Evolutionary conservation across 2,888 invertebrate species (phyloP), one percentile per base, ranked within the genome.

Genomic region (Malthinus flaveolus): DNA sequence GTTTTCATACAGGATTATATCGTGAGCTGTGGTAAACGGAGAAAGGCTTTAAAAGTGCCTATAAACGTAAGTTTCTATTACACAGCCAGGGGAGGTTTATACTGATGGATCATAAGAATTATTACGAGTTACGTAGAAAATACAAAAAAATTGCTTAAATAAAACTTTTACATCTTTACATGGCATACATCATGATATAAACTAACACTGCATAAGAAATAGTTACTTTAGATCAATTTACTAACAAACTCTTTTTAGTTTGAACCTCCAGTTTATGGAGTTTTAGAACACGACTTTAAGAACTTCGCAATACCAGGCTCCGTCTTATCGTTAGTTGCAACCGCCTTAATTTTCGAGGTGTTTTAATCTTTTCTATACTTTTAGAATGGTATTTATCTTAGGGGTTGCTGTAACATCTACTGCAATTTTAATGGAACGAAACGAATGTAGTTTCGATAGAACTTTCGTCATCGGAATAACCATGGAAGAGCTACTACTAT

Each of bases 211-310:
- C n/a, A n/a, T n/a, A n/a, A n/a, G n/a, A n/a, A n/a, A n/a, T n/a
- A n/a, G n/a, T n/a, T n/a, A n/a, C n/a, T n/a, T n/a, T n/a, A n/a
- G n/a, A n/a, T n/a, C n/a, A 31, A 32, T 32, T 32, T 9, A 23
- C 15, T 12, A 11, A 37, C 10, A 7, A 46, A 50, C 37, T 15
- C 15, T n/a, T 51, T 44, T n/a, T 12, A 52, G 51, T 52, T 32
- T 10, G 35, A 45, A 36, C 23, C 15, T 8, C 51, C 51, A 1
- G 12, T 52, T 31, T 52, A 45, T 35, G 51, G 51, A 35, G 12
- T 3, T 7, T 37, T 50, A 32, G 81, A 87, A 51, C 92, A 95
- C 0, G 91, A 91, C 72, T 95, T 96, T 72, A 95, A 95, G 0
- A 94, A 96, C 75, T 97, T 96, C 74, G 95, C 95, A 58, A 6